Evolutionary conservation across 1,140 invertebrate genomes (phyloP).

Genomic region (Mycetomoellerius zeteki): DNA sequence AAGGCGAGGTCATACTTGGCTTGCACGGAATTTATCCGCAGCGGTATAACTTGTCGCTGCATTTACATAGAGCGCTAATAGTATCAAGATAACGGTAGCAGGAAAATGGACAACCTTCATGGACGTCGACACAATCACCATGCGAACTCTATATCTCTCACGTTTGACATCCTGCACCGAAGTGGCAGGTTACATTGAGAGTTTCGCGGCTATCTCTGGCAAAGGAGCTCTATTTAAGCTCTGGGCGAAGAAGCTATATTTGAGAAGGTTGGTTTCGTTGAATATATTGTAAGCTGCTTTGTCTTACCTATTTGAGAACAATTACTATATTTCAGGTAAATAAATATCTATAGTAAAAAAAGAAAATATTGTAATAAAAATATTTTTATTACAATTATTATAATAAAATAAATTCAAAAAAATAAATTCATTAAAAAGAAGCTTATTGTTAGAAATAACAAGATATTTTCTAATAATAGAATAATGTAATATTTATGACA

Average conservation of each 20-base stretch:
- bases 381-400: neutral
- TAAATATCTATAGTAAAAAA: neutral
- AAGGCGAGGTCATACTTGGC: slow-evolving; percentile 82
- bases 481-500: neutral
- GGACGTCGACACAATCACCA: slow-evolving; percentile 42
- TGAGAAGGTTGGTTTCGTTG: neutral
- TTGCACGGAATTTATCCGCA: slow-evolving; percentile 83
- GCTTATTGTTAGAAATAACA: neutral
- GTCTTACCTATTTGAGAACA: neutral
- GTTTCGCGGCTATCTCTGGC: neutral
- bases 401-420: slow-evolving; percentile 4
- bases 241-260: neutral
- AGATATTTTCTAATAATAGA: neutral
- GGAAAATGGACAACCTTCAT: slow-evolving; percentile 67
- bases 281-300: neutral
- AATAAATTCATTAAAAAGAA: too few relatives aligned
- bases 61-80: slow-evolving; percentile 86
- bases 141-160: slow-evolving; percentile 57
- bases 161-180: neutral
- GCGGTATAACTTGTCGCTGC: slow-evolving; percentile 79
- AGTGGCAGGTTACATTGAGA: neutral
- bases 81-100: slow-evolving; percentile 81
- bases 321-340: neutral
- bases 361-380: neutral
- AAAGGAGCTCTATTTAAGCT: slow-evolving; percentile 16